phyloP scores from a whole-genome alignment of 2,113 vertebrate species.

The Epinephelus fuscoguttatus region DNA sequence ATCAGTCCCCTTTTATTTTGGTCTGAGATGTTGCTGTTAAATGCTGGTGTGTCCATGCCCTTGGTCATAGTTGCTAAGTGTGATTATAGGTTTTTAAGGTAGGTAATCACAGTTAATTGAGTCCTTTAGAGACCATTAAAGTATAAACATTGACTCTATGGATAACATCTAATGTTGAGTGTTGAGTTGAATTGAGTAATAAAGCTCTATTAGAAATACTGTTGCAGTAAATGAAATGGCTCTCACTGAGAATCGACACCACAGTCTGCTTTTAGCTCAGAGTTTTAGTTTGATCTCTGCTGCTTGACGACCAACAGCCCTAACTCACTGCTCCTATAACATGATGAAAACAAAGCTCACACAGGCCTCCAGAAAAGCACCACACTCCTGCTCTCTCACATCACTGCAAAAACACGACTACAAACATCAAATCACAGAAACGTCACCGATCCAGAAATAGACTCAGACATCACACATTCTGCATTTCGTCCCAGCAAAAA shows the following conservation, averaged over 20 bases:
- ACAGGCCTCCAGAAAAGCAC: constrained; percentile 3
- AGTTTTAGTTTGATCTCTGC: not conserved
- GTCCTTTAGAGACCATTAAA: not conserved
- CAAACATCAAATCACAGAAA: constrained; percentile 38
- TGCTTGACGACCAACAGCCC: not conserved
- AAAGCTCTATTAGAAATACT: not conserved
- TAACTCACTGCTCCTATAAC: not conserved
- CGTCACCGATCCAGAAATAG: constrained; percentile 69
- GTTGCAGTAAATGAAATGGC: not conserved
- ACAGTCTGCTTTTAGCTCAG: not conserved
- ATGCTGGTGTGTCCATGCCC: not conserved
- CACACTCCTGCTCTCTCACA: not conserved
- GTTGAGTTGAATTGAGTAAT: not conserved
- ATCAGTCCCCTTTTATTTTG: not conserved
- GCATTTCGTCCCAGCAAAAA: constrained; percentile 43
- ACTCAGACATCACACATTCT: constrained; percentile 40
- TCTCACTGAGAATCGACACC: not conserved
- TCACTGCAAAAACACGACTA: constrained; percentile 21
- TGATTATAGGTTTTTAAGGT: not conserved
- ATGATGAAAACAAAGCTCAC: not conserved
- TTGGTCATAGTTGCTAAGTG: not conserved
- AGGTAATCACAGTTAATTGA: not conserved
- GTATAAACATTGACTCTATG: not conserved
- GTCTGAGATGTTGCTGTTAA: not conserved
- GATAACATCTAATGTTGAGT: not conserved